phyloP scores from a whole-genome alignment of 1,140 invertebrate genomes.

The Batillaria attramentaria region DNA sequence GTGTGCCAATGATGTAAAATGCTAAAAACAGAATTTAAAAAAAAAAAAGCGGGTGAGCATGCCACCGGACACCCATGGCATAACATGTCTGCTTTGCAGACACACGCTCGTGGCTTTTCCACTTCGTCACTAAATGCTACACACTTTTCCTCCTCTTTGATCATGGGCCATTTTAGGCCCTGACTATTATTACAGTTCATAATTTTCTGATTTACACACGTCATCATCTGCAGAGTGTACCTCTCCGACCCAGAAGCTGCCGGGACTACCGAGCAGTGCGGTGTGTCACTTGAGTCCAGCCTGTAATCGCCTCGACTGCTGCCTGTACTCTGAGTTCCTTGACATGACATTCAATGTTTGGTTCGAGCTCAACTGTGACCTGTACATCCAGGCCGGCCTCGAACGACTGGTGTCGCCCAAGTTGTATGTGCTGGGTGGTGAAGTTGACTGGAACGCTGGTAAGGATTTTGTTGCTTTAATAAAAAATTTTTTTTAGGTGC shows the following conservation, averaged over 20 bases:
- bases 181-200: too few relatives aligned
- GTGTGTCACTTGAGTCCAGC: slow-evolving; percentile 46
- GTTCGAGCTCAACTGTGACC: slow-evolving; percentile 35
- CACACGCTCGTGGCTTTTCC: too few relatives aligned
- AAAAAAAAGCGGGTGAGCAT: too few relatives aligned
- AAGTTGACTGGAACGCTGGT: slow-evolving; percentile 28
- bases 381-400: slow-evolving; percentile 18
- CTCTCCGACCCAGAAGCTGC: slow-evolving; percentile 34
- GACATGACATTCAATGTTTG: slow-evolving; percentile 41
- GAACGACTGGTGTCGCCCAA: slow-evolving; percentile 18
- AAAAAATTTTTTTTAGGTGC: neutral
- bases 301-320: slow-evolving; percentile 50
- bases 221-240: slow-evolving; percentile 1
- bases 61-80: too few relatives aligned
- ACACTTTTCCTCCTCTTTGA: too few relatives aligned
- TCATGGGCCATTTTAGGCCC: too few relatives aligned
- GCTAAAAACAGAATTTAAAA: too few relatives aligned
- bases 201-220: too few relatives aligned
- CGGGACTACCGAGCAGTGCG: slow-evolving; percentile 31
- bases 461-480: neutral
- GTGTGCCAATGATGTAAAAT: too few relatives aligned
- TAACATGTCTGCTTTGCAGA: too few relatives aligned
- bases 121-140: too few relatives aligned
- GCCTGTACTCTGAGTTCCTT: slow-evolving; percentile 40
- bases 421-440: slow-evolving; percentile 41